phyloP scores from a whole-genome alignment of 2,797 vertebrate species.

The Dicrostonyx torquatus region DNA sequence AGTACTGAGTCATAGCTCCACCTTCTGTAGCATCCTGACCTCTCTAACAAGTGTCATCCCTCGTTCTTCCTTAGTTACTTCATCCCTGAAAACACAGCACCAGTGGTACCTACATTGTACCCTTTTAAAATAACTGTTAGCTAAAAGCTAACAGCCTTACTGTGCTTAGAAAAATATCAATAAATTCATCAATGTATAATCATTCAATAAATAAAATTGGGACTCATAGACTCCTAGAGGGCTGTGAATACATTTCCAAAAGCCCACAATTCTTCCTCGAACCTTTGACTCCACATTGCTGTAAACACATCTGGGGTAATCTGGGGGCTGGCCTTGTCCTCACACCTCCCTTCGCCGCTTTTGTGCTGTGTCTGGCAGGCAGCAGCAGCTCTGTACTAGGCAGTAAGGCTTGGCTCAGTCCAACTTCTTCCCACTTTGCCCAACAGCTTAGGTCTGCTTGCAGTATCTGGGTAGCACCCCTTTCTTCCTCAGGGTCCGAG shows the following conservation, averaged over 20 bases:
- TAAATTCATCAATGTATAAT: neutral
- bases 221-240: neutral
- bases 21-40: neutral
- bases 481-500: neutral
- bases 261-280: neutral
- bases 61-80: neutral
- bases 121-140: neutral
- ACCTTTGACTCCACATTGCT: neutral
- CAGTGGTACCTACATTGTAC: neutral
- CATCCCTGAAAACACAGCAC: neutral
- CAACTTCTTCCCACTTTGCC: neutral
- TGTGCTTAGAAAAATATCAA: neutral
- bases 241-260: neutral
- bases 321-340: neutral
- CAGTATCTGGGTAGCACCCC: neutral
- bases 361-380: neutral
- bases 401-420: neutral
- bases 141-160: neutral
- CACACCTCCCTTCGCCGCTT: accelerated
- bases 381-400: neutral
- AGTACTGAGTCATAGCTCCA: neutral
- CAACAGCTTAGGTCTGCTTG: neutral
- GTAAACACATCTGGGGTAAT: neutral
- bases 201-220: neutral
- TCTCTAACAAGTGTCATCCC: neutral